Evolutionary conservation across 92 coral and sea anemone species (phyloP), one percentile per base, ranked within the genome.

Genomic region (Isaurus tuberculatus): DNA sequence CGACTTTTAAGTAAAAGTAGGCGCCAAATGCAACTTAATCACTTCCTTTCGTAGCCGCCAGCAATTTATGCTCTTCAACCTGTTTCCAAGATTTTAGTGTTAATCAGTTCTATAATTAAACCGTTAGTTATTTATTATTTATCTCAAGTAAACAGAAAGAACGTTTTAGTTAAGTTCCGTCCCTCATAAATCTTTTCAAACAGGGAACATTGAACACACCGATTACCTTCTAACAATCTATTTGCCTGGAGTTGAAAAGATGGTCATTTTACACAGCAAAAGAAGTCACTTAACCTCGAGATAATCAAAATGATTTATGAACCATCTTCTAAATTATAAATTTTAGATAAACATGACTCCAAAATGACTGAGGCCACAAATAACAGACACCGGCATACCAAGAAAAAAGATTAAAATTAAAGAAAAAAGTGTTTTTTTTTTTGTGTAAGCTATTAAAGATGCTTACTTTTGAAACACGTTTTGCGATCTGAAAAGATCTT

Each of bases 111-210:
- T 57, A 55, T 77, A 77, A 77, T 77, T 77, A 36, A 77, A 77
- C 57, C 69, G n/a, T 57, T 36, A 65, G 23, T 27, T 77, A 77
- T 77, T 57, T 28, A 77, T 77, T 77, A 77, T 77, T 77, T 77
- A 77, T 77, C 23, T 58, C 14, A 77, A 58, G 1, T 25, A 34
- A 51, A 27, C 33, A 22, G 20, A 27, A 27, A 63, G 20, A 13
- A 28, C 30, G 29, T 20, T 72, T 72, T 23, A 17, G 51, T 72
- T 43, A 28, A 15, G n/a, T 14, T 72, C 33, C 78, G 23, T 13
- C 60, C 58, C 30, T 13, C 43, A 16, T 15, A 26, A 26, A 23
- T 72, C 44, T 26, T 17, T 44, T 43, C 29, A 42, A 44, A 48
- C 14, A 26, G 27, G 61, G 34, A 10, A 63, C 32, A 10, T 25